Conservation (phyloP, 2,888 invertebrate species). For the Linyphia triangularis region DNA sequence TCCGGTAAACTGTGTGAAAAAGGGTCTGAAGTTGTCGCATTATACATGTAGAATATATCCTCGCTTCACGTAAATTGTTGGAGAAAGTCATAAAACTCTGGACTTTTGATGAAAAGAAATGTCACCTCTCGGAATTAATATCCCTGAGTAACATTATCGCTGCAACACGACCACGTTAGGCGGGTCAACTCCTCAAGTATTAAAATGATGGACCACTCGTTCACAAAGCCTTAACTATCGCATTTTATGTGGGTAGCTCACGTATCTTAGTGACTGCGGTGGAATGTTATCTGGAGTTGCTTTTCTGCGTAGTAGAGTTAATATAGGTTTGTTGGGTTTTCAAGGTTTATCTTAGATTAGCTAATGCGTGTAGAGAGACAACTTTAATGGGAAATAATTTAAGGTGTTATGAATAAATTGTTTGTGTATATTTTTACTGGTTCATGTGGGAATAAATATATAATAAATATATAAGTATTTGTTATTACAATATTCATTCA, state of each 20-base stretch:
- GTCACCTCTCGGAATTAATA: slow-evolving; percentile 59
- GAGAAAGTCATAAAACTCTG: slow-evolving; percentile 50
- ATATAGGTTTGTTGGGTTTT: background rate
- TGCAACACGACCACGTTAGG: background rate
- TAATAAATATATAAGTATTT: no score
- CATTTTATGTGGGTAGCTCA: background rate
- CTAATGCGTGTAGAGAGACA: background rate
- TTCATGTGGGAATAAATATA: no score
- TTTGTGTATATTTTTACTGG: no score
- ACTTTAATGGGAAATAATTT: background rate
- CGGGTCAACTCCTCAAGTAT: slow-evolving; percentile 40
- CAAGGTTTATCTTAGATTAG: background rate
- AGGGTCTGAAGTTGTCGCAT: slow-evolving; percentile 11
- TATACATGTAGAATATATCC: slow-evolving; percentile 33
- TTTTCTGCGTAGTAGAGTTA: slow-evolving; percentile 1
- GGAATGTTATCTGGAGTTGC: background rate
- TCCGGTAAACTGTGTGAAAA: slow-evolving; percentile 16
- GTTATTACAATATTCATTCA: no score
- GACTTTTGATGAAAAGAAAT: slow-evolving; percentile 61
- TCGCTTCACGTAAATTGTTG: slow-evolving; percentile 24
- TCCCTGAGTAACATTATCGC: slow-evolving; percentile 31
- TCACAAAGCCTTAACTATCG: slow-evolving; percentile 44
- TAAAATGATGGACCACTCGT: slow-evolving; percentile 52
- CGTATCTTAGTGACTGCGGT: background rate
- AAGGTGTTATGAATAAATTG: no score